Base-by-base conservation (phyloP, 2,888 invertebrate genomes). In the Drosophila conformis region DNA sequence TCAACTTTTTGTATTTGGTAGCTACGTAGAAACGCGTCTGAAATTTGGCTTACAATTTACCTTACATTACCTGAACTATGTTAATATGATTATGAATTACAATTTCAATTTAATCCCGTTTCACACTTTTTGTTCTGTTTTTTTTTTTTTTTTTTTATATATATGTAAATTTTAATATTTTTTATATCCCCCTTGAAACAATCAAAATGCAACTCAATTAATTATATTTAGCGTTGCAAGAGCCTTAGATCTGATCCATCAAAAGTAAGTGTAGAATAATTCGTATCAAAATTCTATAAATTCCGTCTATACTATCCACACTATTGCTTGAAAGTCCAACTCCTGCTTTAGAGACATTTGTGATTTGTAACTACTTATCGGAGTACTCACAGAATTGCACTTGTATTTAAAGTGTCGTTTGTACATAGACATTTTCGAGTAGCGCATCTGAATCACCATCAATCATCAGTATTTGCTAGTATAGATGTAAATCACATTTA, bases 191-290 rank as follows among this genome's bases (percentile, higher is more conserved):
- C n/a, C 5, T 25, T 57, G 54, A 46, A 60, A 54, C 40, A 31
- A 25, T 15, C 11, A 46, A 27, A 64, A 65, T 33, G 67, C 51
- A 54, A 63, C 53, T 54, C 67, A 63, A 74, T 63, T 61, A 76
- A 76, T 66, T 71, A 63, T 68, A 90, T 90, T 78, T 91, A 90
- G 90, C 87, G 78, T 87, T 86, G 82, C 85, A 90, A 90, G 80
- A 83, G 90, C 78, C 83, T 82, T 89, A 87, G 82, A 79, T 83
- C 80, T 84, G 80, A 83, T 77, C 85, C 82, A 74, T 79, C 78
- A 83, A 89, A 91, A 83, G 91, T 91, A 91, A 91, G 91, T 91
- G 80, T 79, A 76, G 78, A 72, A 52, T 40, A 63, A 56, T 31
- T 61, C 60, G 64, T 65, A 40, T 21, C 49, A 66, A 58, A 36